Evolutionary conservation across 2,113 vertebrate genomes (phyloP), one percentile per base, ranked within the genome.

Genomic region (Carassius carassius): DNA sequence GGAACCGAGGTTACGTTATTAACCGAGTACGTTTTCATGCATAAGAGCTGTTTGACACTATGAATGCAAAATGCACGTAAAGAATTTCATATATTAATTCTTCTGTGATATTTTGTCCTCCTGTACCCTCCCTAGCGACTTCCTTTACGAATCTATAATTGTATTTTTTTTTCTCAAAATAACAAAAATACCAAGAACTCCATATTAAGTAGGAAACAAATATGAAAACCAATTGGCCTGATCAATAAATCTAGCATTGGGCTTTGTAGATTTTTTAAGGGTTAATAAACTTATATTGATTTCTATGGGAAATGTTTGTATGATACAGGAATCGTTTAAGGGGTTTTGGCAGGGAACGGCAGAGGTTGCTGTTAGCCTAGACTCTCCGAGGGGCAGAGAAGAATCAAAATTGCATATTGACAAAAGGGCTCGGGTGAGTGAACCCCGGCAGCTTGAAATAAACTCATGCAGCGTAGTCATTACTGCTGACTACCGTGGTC

Each of bases 381-480:
- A 93, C 96, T 94, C 96, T 96, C 94, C 93, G 92, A 96, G 94
- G 92, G 94, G 95, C 94, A 96, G 94, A 95, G 93, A 94, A 92
- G 92, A 94, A 96, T 96, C 95, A 96, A 97, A 96, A 98, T 98
- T 97, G 96, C 95, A 94, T 98, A 98, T 98, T 97, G 97, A 99
- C 93, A 93, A 94, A 92, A 94, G 92, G 93, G 93, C 95, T 93
- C 91, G 93, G 95, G 95, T 96, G 96, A 98, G 93, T 96, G 97
- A 98, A 96, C 96, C 94, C 94, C 95, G 90, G 93, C 94, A 93
- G 94, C 95, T 95, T 96, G 95, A 96, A 98, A 97, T 99, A 97
- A 97, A 97, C 95, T 94, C 93, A 92, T 94, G 94, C 93, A 90
- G 88, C 87, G 90, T 90, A 95, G 95, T 97, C 96, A 97, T 98